Percentiles rank a stretch among this genome's conserved stretches.
Conservation (phyloP, 2,797 vertebrate species). For the Centropyge bicolor region DNA sequence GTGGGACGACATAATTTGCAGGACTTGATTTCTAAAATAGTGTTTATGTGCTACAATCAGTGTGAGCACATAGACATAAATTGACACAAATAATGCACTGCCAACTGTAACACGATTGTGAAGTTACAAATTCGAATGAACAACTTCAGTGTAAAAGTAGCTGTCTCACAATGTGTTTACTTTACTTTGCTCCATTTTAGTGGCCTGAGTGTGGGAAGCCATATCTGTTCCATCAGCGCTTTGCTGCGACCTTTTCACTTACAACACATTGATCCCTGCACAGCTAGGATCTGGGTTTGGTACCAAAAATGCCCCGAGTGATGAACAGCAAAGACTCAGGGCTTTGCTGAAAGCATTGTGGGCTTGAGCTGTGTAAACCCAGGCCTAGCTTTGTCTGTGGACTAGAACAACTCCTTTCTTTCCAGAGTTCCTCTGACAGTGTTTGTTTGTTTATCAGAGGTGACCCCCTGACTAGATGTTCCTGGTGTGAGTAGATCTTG, state of each 20-base stretch:
- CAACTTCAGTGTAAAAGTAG: not conserved
- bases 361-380: not conserved
- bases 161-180: not conserved
- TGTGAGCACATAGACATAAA: not conserved
- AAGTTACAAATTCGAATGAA: not conserved
- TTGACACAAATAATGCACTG: no score
- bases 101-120: not conserved
- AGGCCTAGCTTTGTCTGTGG: no score
- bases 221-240: not conserved
- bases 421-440: not conserved
- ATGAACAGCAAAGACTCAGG: not conserved
- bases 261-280: not conserved
- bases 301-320: not conserved
- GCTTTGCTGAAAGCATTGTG: not conserved
- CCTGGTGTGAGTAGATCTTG: constrained; percentile 19
- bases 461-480: constrained; percentile 24
- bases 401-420: not conserved
- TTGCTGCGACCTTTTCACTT: not conserved
- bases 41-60: not conserved
- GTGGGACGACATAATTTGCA: not conserved
- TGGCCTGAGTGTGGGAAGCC: not conserved
- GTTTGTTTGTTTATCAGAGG: constrained; percentile 3
- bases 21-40: not conserved
- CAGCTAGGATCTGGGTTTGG: not conserved
- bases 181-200: not conserved